Evolutionary conservation across 2,113 vertebrate genomes (phyloP).

Genomic region (Heliornis fulica): DNA sequence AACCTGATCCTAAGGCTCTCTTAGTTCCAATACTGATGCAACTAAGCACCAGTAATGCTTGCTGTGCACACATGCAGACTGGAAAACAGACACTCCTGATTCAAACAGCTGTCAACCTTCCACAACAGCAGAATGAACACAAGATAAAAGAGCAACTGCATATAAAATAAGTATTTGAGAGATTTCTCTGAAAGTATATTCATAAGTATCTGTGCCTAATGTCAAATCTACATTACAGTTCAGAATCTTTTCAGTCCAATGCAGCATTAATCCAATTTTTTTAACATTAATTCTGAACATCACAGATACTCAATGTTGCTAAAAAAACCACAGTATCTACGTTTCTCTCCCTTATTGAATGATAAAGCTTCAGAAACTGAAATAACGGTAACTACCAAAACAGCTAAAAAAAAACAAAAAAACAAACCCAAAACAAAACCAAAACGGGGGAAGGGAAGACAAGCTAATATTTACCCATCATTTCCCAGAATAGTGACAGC

Average conservation of each 20-base stretch:
- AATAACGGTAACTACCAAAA: neutral
- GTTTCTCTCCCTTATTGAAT: neutral
- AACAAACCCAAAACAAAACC: no score
- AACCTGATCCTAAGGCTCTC: neutral
- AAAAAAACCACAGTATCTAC: neutral
- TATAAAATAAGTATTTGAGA: neutral
- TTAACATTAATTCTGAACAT: neutral
- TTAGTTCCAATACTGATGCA: neutral
- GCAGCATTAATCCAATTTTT: neutral
- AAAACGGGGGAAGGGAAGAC: rapidly evolving
- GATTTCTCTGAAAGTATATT: neutral
- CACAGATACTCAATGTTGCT: neutral
- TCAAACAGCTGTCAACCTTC: neutral
- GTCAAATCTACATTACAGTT: neutral
- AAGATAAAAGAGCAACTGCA: neutral
- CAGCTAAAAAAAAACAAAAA: neutral
- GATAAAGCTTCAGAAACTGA: neutral
- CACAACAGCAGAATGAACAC: neutral
- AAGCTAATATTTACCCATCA: neutral
- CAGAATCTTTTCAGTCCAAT: neutral
- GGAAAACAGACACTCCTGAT: neutral
- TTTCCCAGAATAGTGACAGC: neutral
- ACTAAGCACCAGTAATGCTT: neutral
- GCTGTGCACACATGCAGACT: neutral
- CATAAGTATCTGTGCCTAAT: neutral